phyloP scores from a whole-genome alignment of 2,797 vertebrate genomes.

The Novumbra hubbsi region DNA sequence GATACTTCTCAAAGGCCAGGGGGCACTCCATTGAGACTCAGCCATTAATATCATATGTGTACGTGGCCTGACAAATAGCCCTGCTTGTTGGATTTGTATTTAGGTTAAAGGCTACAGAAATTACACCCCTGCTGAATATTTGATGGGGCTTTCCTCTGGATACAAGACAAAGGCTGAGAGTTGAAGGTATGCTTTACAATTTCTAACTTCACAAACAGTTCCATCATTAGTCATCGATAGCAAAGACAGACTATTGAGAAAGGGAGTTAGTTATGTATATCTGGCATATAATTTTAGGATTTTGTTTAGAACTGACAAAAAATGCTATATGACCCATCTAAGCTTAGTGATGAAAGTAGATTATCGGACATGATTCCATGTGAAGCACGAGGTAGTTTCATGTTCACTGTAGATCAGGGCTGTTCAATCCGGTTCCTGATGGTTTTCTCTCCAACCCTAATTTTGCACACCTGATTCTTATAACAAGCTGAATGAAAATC shows the following conservation, averaged over 20 bases:
- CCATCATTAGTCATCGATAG: background rate
- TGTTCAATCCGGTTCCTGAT: too few relatives aligned
- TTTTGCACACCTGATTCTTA: too few relatives aligned
- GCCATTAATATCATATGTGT: conserved; percentile 18
- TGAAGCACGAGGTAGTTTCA: too few relatives aligned
- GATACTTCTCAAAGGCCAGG: conserved; percentile 42
- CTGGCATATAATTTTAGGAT: too few relatives aligned
- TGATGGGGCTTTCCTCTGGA: conserved; percentile 27
- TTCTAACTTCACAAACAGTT: conserved; percentile 8
- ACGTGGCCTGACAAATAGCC: conserved; percentile 6
- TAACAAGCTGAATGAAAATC: too few relatives aligned
- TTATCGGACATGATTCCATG: too few relatives aligned
- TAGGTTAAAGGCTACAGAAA: conserved; percentile 5
- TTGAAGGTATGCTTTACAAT: conserved; percentile 13
- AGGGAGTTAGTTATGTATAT: too few relatives aligned
- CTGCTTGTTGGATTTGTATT: background rate
- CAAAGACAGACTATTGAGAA: background rate
- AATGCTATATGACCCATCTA: too few relatives aligned
- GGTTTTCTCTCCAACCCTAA: too few relatives aligned
- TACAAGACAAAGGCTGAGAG: conserved; percentile 2
- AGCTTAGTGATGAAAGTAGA: too few relatives aligned
- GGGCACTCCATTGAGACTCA: conserved; percentile 23
- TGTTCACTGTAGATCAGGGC: too few relatives aligned
- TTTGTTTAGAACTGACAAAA: too few relatives aligned
- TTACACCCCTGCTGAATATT: conserved; percentile 29